phyloP scores from a whole-genome alignment of 1,140 invertebrate genomes.

The Pararge aegeria region DNA sequence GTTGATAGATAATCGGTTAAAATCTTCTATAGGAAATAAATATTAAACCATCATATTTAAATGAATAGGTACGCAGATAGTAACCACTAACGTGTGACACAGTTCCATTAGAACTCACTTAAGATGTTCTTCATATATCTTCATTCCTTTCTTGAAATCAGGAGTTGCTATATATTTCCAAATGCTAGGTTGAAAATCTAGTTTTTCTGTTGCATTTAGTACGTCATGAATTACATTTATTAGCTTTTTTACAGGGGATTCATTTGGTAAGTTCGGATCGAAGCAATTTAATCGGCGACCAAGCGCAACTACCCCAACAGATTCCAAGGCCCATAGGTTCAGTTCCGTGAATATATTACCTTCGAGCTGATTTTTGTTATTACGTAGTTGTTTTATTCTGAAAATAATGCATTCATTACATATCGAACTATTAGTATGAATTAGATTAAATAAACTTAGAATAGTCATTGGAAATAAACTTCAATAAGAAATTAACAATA shows the following conservation, averaged over 20 bases:
- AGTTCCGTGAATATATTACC: slow-evolving; percentile 82
- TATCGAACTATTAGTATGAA: no score
- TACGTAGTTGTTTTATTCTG: slow-evolving; percentile 76
- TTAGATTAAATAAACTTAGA: no score
- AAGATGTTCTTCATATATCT: slow-evolving; percentile 49
- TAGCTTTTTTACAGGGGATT: slow-evolving; percentile 80
- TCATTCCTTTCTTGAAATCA: slow-evolving; percentile 79
- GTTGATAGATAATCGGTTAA: no score
- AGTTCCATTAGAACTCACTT: slow-evolving; percentile 28
- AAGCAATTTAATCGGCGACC: slow-evolving; percentile 84
- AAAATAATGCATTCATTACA: neutral
- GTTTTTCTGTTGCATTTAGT: slow-evolving; percentile 79
- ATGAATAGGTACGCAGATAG: no score
- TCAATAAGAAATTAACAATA: no score
- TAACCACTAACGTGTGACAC: no score
- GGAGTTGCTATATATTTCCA: slow-evolving; percentile 83
- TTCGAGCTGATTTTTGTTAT: slow-evolving; percentile 79
- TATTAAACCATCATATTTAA: no score
- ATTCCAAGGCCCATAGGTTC: slow-evolving; percentile 86
- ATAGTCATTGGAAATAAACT: no score
- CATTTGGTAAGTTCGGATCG: slow-evolving; percentile 67
- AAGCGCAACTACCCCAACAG: slow-evolving; percentile 84
- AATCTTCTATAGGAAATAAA: no score
- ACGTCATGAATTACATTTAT: slow-evolving; percentile 82
- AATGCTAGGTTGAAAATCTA: slow-evolving; percentile 83